A percentile compares a stretch with the other conserved stretches of the same genome.
Evolutionary conservation across 92 coral and sea anemone species (phyloP).

Genomic region (Phenganax marumi): DNA sequence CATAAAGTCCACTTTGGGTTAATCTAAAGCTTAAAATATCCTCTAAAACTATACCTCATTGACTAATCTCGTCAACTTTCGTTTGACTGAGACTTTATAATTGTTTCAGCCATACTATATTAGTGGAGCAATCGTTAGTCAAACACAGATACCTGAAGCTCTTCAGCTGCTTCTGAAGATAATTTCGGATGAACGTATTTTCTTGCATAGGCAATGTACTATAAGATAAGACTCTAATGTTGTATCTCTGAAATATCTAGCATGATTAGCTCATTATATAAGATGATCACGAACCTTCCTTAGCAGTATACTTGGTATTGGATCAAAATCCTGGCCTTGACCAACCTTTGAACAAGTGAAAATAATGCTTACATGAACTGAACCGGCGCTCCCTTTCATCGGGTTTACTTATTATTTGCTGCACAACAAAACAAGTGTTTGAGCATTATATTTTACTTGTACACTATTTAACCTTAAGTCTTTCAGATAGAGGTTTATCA

Average conservation of each 20-base stretch:
- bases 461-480: slow-evolving; percentile 67
- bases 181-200: slow-evolving; percentile 93
- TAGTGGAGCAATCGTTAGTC: not conserved
- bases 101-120: not conserved
- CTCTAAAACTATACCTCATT: no score
- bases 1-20: no score
- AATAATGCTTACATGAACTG: no score
- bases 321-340: slow-evolving; percentile 72
- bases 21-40: no score
- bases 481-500: slow-evolving; percentile 84
- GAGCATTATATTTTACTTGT: not conserved
- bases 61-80: no score
- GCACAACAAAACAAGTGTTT: not conserved
- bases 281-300: slow-evolving; percentile 63
- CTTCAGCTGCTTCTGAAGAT: slow-evolving; percentile 86
- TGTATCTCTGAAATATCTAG: not conserved
- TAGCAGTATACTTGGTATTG: slow-evolving; percentile 76
- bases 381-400: no score
- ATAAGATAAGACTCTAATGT: slow-evolving; percentile 2
- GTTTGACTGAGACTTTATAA: not conserved
- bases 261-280: not conserved
- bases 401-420: no score
- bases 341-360: slow-evolving; percentile 55
- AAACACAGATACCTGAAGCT: slow-evolving; percentile 67
- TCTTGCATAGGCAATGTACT: slow-evolving; percentile 97